These are phyloP conservation scores for Perizoma flavofasciatum DNA, from an alignment of 2,888 invertebrate species.

Conservation along the genomic window DNA sequence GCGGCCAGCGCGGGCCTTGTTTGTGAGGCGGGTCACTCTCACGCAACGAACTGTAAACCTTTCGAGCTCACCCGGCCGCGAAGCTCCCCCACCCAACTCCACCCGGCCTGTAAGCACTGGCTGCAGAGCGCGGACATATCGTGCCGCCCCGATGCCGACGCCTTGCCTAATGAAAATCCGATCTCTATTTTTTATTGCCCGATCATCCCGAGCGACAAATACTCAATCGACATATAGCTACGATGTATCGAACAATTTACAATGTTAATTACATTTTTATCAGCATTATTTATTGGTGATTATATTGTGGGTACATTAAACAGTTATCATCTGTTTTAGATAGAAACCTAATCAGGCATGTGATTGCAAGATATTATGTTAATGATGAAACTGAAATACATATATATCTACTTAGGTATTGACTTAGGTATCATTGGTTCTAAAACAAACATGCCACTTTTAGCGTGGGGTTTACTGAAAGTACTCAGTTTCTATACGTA, in stretches of 20 bases:
- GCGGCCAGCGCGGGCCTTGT: conserved; percentile 62
- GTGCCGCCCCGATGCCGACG: conserved; percentile 81
- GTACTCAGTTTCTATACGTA: conserved; percentile 3
- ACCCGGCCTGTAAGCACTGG: conserved; percentile 57
- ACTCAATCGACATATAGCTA: conserved; percentile 9
- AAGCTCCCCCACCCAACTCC: conserved; percentile 44
- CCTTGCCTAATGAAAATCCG: conserved; percentile 81
- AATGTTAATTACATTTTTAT: too few species aligned
- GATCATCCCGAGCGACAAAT: conserved; percentile 48
- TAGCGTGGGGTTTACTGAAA: too few species aligned
- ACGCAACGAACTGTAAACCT: conserved; percentile 82
- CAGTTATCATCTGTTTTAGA: too few species aligned
- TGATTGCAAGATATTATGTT: too few species aligned
- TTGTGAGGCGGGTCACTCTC: conserved; percentile 82
- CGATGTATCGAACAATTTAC: too few species aligned
- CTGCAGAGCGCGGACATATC: conserved; percentile 63
- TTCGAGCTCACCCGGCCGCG: conserved; percentile 77
- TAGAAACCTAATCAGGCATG: too few species aligned
- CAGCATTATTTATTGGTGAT: too few species aligned
- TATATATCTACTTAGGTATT: too few species aligned
- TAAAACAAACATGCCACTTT: too few species aligned
- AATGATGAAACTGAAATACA: too few species aligned
- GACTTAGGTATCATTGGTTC: too few species aligned
- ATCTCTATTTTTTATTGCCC: conserved; percentile 69
- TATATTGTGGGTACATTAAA: too few species aligned